phyloP scores from a whole-genome alignment of 2,113 vertebrate species.

The Lepisosteus osseus region DNA sequence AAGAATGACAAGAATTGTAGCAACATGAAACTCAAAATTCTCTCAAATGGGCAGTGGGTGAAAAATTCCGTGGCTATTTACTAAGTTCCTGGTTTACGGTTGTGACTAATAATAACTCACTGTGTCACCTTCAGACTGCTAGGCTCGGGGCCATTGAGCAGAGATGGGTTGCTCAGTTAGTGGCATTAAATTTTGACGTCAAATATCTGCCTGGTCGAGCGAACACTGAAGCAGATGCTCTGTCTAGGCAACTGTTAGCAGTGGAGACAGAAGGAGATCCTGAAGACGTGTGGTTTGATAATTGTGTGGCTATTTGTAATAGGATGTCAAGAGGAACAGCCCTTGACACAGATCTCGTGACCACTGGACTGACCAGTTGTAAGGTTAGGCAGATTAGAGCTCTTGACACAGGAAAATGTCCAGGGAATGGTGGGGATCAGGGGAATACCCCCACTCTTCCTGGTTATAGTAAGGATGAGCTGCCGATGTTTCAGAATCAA shows the following conservation, averaged over 20 bases:
- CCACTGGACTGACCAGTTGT: conserved; percentile 13
- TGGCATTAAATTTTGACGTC: conserved; percentile 17
- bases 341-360: conserved; percentile 12
- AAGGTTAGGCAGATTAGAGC: neutral
- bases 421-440: too few relatives aligned
- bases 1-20: conserved; percentile 20
- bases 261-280: neutral
- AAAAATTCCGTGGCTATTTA: conserved; percentile 15
- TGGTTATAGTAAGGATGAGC: too few relatives aligned
- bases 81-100: conserved; percentile 10
- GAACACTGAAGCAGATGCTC: conserved; percentile 19
- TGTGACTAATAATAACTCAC: conserved; percentile 21
- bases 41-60: conserved; percentile 10
- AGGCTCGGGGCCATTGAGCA: conserved; percentile 15
- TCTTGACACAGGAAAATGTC: too few relatives aligned
- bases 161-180: conserved; percentile 21
- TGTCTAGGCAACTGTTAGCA: conserved; percentile 15
- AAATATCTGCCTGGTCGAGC: conserved; percentile 3
- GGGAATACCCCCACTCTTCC: too few relatives aligned
- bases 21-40: conserved; percentile 23
- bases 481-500: too few relatives aligned
- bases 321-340: conserved; percentile 14
- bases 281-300: conserved; percentile 12
- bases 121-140: conserved; percentile 11
- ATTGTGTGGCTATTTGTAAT: conserved; percentile 30